Conservation (phyloP, 92 coral and sea anemone genomes). For the Micromussa lordhowensis region DNA sequence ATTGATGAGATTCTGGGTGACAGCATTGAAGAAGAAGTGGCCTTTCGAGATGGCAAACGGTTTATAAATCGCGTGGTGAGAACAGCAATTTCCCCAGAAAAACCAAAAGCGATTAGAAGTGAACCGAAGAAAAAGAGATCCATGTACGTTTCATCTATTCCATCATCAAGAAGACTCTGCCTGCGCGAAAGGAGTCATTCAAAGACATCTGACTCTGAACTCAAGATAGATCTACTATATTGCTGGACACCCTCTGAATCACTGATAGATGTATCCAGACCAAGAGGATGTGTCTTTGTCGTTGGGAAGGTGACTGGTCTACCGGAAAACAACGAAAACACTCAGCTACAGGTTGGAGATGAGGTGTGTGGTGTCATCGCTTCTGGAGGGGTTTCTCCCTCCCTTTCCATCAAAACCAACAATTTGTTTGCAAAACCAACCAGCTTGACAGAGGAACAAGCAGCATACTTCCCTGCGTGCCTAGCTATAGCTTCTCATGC, state of each 20-base stretch:
- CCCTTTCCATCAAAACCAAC: neutral
- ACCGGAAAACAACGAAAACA: neutral
- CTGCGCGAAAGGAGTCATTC: constrained; percentile 23
- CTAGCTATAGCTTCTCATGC: constrained; percentile 58
- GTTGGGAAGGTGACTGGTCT: constrained; percentile 28
- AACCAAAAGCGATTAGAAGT: neutral
- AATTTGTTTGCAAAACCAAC: constrained; percentile 49
- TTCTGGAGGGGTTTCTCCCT: constrained; percentile 50
- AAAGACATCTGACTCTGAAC: neutral
- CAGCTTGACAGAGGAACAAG: constrained; percentile 45
- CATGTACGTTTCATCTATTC: constrained; percentile 7
- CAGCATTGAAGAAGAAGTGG: constrained; percentile 63
- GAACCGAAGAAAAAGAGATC: neutral
- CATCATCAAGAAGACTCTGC: constrained; percentile 19
- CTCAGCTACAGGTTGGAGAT: constrained; percentile 16
- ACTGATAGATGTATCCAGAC: constrained; percentile 8
- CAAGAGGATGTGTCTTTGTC: constrained; percentile 30
- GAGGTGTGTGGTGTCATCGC: constrained; percentile 56
- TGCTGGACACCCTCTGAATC: constrained; percentile 29
- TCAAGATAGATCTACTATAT: constrained; percentile 2
- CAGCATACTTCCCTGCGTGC: constrained; percentile 58
- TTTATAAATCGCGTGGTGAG: constrained; percentile 61
- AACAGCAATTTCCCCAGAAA: neutral
- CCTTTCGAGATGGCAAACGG: constrained; percentile 64
- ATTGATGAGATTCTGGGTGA: constrained; percentile 47